Evolutionary conservation across 1,140 invertebrate genomes (phyloP), one percentile per base, ranked within the genome.

Genomic region (Caenorhabditis briggsae): DNA sequence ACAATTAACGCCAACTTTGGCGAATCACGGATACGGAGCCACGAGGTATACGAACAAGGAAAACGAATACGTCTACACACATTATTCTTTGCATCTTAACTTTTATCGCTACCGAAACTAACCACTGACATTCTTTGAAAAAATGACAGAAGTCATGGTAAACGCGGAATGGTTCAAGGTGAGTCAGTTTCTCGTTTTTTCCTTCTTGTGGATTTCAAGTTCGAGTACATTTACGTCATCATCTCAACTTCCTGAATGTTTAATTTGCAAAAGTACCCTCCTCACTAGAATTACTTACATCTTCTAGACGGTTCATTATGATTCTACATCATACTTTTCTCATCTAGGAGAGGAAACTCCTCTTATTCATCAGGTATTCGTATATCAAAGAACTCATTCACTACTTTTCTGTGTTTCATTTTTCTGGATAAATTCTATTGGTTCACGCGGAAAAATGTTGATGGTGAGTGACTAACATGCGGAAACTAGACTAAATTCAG

Each of bases 81-180:
- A 50, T 78, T n/a, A 43, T 48, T 43, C 16, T 43, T 2, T 50
- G 0, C 11, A n/a, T 64, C 9, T n/a, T 25, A 2, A 3, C 16
- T 14, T 70, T 70, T 46, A 5, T 41, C 18, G 23, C 23, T 25
- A 43, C 2, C 6, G n/a, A 7, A 70, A 70, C 33, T 3, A 18
- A n/a, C 12, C 12, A 0, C 12, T 14, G 43, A 46, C 5, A 14
- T 5, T 18, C 64, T 16, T 53, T 16, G n/a, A n/a, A 16, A 50
- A 25, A 7, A 78, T 78, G 70, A 78, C 70, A 18, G n/a, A 78
- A 50, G 6, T 50, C 2, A 78, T 50, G 70, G 70, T 50, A 23
- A 50, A 53, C n/a, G 70, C 70, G 5, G 70, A 78, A 78, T 78
- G 70, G 70, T 50, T 78, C 14, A 46, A n/a, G 70, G 70, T 78